Percentiles rank a stretch among this genome's conserved stretches.
Evolutionary conservation across 2,888 invertebrate genomes (phyloP).

Genomic region (Auanema freiburgensis): DNA sequence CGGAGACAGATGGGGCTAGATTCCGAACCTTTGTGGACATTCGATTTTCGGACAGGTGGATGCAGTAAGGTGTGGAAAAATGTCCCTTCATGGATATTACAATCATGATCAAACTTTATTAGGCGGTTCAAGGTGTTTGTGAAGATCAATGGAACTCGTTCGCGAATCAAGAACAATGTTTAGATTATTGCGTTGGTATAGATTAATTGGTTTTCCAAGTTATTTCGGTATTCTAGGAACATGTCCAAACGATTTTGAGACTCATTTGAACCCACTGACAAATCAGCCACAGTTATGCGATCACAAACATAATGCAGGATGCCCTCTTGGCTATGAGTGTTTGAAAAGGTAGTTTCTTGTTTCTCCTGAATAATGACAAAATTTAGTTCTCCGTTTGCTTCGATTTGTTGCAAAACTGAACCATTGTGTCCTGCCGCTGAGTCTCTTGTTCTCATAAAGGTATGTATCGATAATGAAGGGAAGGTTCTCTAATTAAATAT

Average conservation of each 20-base stretch:
- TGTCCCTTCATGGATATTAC: no score
- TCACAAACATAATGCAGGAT: constrained; percentile 32
- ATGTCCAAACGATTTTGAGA: constrained; percentile 35
- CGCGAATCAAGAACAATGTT: constrained; percentile 51
- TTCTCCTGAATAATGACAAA: not conserved
- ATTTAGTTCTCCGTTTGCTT: constrained; percentile 39
- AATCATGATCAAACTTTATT: no score
- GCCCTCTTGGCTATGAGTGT: constrained; percentile 51
- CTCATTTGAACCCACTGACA: constrained; percentile 38
- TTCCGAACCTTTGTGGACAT: constrained; percentile 28
- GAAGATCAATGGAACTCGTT: constrained; percentile 53
- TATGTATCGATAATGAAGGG: constrained; percentile 18
- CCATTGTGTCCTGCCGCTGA: constrained; percentile 48
- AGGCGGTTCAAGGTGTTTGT: constrained; percentile 28
- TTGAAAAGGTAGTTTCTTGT: constrained; percentile 25
- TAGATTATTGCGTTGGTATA: constrained; percentile 49
- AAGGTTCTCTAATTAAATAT: not conserved
- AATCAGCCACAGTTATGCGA: constrained; percentile 50
- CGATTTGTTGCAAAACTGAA: constrained; percentile 46
- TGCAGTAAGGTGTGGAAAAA: constrained; percentile 27
- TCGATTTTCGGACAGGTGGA: constrained; percentile 41
- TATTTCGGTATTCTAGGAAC: no score
- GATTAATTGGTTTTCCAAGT: no score
- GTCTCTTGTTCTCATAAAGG: constrained; percentile 27
- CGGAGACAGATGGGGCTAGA: constrained; percentile 20